Evolutionary conservation across 2,888 invertebrate genomes (phyloP), one percentile per base, ranked within the genome.

Genomic region (Xestia ashworthii): DNA sequence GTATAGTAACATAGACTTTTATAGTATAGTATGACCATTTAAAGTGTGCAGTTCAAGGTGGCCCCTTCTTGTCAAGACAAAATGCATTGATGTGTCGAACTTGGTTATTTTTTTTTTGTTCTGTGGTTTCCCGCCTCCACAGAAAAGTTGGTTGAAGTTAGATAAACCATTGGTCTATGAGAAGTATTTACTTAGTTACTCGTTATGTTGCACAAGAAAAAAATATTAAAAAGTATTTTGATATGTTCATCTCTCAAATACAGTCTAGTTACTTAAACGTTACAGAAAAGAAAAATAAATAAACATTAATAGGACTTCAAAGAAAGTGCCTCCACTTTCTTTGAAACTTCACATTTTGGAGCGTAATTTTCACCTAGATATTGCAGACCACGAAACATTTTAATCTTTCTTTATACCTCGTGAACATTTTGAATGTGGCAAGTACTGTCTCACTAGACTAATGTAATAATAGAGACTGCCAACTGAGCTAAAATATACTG

Each of bases 401-500:
- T 22, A 22, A 50, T 22, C 22, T 22, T 50, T 50, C 8, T 50
- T 22, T 50, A 22, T 22, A 22, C 8, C 8, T 50, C 3, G 11
- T 55, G n/a, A n/a, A n/a, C 11, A 12, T n/a, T 55, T 55, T n/a
- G 4, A 53, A 19, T 19, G 38, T 38, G n/a, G n/a, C n/a, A 0
- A 16, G 3, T 11, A 6, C 4, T 19, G 19, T 74, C 46, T n/a
- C 46, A 55, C 41, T 9, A 44, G 32, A 62, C 16, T 41, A 66
- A 76, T 76, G 19, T 41, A 41, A 48, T 76, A 76, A 41, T 22
- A 75, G 3, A 41, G 11, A 19, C 16, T 5, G 55, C 41, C 1
- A 58, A 14, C 8, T 48, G 55, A 58, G 14, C 22, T 66, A 46
- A 66, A 58, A 48, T 48, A 58, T 65, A 48, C 11, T 25, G 9